Evolutionary conservation across 2,113 vertebrate species (phyloP), one percentile per base, ranked within the genome.

Genomic region (Dolichallabes microphthalmus): DNA sequence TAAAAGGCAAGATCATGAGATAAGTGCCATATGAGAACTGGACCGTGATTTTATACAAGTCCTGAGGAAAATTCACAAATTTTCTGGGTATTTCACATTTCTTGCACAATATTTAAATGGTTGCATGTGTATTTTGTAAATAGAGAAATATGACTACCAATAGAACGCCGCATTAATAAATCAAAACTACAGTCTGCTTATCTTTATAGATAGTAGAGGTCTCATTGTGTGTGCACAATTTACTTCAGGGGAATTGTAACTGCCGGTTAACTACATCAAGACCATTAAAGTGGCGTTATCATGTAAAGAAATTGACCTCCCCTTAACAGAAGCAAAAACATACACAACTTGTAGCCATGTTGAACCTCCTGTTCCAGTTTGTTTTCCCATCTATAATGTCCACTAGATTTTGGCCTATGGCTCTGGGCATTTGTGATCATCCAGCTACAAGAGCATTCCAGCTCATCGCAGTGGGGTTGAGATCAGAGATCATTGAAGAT

Each of bases 1-100:
- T 66, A 60, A 73, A 66, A 87, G 80, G 81, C 17, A 71, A 64
- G n/a, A 27, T 73, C 6, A 69, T 53, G 8, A 52, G 39, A 35
- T 35, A 60, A 35, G 22, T 14, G 10, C 14, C 7, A 32, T 19
- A 55, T 3, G 15, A 57, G 73, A 75, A 8, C 2, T 58, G 5
- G 30, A 79, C 20, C 55, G 6, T 30, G 19, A 35, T 60, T 22
- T 19, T 39, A 3, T 77, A 1, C 11, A 35, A 19, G 15, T 13
- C n/a, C 4, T 17, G 4, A 4, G 20, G 19, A 73, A 73, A 12
- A 20, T 25, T 69, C 11, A 66, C 12, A 30, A n/a, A 66, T 66
- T 35, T 35, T 69, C 15, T 32, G 15, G 12, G 11, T 22, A 10
- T 19, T 27, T 77, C 52, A 57, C n/a, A 77, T 27, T 55, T 55